These are phyloP conservation scores for Acanthosoma haemorrhoidale DNA, from an alignment of 2,888 invertebrate species.

Conservation along the genomic window DNA sequence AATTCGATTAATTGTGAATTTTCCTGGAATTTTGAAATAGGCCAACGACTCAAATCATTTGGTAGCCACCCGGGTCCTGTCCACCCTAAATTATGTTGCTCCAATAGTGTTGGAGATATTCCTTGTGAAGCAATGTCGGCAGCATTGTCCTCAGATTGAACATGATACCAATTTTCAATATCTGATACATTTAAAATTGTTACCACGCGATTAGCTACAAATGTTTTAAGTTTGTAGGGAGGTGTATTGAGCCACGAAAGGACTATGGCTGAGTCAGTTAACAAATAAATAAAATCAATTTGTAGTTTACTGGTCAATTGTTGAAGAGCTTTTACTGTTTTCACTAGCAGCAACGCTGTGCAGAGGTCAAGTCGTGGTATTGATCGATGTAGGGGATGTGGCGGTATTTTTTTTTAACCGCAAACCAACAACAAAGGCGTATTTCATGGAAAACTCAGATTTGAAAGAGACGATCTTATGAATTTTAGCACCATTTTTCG, in stretches of 20 bases:
- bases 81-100: no score
- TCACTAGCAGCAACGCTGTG: not conserved
- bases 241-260: constrained; percentile 42
- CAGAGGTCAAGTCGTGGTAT: not conserved
- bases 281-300: not conserved
- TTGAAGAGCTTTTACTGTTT: no score
- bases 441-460: no score
- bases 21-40: no score
- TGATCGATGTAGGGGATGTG: no score
- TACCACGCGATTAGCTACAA: constrained; percentile 43
- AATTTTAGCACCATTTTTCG: no score
- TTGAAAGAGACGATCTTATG: no score
- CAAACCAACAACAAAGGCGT: no score
- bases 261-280: constrained; percentile 38
- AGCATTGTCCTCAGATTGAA: not conserved
- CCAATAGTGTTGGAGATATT: not conserved
- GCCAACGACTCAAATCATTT: not conserved
- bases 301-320: not conserved
- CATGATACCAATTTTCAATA: not conserved
- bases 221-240: no score
- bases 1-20: no score
- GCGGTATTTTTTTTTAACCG: no score
- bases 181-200: constrained; percentile 37
- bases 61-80: not conserved
- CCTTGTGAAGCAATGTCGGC: not conserved